Evolutionary conservation across 2,113 vertebrate genomes (phyloP).

Genomic region (Galemys pyrenaicus): DNA sequence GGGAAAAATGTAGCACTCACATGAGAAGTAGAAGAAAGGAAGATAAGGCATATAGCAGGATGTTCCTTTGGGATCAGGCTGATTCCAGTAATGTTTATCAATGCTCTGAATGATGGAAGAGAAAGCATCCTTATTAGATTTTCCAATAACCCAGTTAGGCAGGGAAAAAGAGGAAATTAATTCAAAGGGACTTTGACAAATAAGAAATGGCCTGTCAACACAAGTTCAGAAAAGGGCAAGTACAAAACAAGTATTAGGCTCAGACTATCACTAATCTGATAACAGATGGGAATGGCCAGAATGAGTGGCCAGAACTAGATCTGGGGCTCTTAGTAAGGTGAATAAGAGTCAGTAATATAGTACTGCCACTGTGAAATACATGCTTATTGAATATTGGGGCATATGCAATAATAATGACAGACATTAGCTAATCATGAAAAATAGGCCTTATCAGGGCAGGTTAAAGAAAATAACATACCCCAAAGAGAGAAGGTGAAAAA

Average conservation of each 20-base stretch:
- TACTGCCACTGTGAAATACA: not conserved
- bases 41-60: not conserved
- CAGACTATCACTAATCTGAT: constrained; percentile 45
- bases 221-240: constrained; percentile 63
- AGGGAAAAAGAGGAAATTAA: constrained; percentile 64
- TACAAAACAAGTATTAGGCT: constrained; percentile 55
- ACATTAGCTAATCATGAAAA: not conserved
- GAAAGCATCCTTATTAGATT: constrained; percentile 60
- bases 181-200: constrained; percentile 71
- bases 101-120: constrained; percentile 62
- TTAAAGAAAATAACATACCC: not conserved
- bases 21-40: constrained; percentile 39
- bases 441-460: not conserved
- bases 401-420: constrained; percentile 1
- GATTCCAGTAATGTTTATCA: constrained; percentile 65
- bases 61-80: constrained; percentile 50
- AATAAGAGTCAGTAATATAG: constrained; percentile 44
- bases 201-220: constrained; percentile 71
- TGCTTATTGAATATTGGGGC: not conserved
- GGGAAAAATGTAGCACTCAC: constrained; percentile 16
- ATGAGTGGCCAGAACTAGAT: not conserved
- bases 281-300: constrained; percentile 34
- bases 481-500: not conserved
- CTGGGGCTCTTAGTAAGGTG: not conserved
- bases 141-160: constrained; percentile 54